Evolutionary conservation across 2,113 vertebrate species (phyloP).

Genomic region (Arizona elegans): DNA sequence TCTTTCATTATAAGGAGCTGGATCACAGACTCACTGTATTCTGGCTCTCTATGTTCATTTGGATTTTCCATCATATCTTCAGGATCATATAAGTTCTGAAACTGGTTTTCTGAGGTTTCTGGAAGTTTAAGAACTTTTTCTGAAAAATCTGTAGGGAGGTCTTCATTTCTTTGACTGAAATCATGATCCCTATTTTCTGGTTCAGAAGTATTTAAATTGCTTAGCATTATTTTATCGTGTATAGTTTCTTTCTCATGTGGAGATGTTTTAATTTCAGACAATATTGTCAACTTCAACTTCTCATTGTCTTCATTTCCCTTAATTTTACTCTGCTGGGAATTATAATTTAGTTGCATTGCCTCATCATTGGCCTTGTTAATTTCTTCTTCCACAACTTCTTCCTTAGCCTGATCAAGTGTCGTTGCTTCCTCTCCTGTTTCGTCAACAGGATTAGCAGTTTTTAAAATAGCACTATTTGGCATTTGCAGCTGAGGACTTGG

Average conservation of each 20-base stretch:
- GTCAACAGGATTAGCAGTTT: constrained; percentile 12
- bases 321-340: neutral
- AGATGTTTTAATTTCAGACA: neutral
- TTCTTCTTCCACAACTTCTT: neutral
- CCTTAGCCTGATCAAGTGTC: constrained; percentile 11
- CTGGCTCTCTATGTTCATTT: constrained; percentile 20
- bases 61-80: neutral
- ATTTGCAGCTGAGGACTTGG: constrained; percentile 8
- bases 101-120: constrained; percentile 4
- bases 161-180: constrained; percentile 19
- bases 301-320: neutral
- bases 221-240: neutral
- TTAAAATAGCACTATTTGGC: neutral
- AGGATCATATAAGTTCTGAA: neutral
- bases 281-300: neutral
- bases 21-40: constrained; percentile 67
- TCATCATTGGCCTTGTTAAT: neutral
- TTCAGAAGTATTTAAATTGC: neutral
- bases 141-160: neutral
- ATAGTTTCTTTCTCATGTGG: neutral
- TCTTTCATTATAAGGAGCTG: constrained; percentile 73
- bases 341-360: accelerated
- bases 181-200: neutral
- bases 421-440: constrained; percentile 30
- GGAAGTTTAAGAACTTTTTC: neutral